Percentiles rank a stretch among this genome's conserved stretches.
phyloP scores from a whole-genome alignment of 2,888 invertebrate species.

The Odontocolon sp. region DNA sequence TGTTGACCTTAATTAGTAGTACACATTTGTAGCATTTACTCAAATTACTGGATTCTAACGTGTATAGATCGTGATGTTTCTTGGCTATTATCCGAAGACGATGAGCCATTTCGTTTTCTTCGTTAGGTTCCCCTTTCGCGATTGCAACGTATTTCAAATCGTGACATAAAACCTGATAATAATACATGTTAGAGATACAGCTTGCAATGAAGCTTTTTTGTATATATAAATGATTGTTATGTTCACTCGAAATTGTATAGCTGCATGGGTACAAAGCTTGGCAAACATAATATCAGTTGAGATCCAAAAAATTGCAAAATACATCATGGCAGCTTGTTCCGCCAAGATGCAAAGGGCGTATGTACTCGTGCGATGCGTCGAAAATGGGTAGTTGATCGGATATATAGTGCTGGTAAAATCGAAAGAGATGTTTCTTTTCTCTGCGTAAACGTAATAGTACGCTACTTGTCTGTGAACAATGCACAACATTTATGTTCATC shows the following conservation, averaged over 20 bases:
- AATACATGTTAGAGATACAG: background rate
- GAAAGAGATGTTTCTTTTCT: constrained; percentile 3
- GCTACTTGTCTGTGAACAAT: constrained; percentile 1
- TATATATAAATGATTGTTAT: too few species aligned
- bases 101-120: constrained; percentile 22
- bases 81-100: constrained; percentile 44
- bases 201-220: background rate
- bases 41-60: constrained; percentile 22
- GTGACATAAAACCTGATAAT: constrained; percentile 43
- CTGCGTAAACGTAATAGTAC: background rate
- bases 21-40: too few species aligned
- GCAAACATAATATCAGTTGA: constrained; percentile 20
- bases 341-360: background rate
- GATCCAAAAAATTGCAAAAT: constrained; percentile 5
- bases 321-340: background rate
- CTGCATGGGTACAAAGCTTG: constrained; percentile 1
- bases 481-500: background rate
- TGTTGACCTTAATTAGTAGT: too few species aligned
- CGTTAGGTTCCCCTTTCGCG: background rate
- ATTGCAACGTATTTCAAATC: constrained; percentile 47
- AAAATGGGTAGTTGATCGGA: constrained; percentile 7
- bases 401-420: constrained; percentile 5
- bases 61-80: constrained; percentile 48
- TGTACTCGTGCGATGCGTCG: background rate
- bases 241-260: constrained; percentile 8